Evolutionary conservation across 1,140 invertebrate species (phyloP).

Genomic region (Drosophila nannoptera): DNA sequence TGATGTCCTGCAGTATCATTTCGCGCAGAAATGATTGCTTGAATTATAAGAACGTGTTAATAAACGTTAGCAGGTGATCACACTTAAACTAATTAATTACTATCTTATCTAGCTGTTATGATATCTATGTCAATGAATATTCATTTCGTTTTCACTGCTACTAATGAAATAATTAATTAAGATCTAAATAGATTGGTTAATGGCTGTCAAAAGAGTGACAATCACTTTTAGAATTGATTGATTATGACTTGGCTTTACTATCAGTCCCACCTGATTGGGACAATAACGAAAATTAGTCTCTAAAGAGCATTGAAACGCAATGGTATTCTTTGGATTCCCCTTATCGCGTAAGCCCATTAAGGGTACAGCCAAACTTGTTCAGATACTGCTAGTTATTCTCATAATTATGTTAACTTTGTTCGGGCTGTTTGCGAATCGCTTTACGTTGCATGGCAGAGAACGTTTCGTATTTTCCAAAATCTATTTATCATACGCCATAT

Average conservation of each 20-base stretch:
- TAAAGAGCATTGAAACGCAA: constrained; percentile 10
- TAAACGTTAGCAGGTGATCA: too few species aligned
- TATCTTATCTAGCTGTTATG: too few species aligned
- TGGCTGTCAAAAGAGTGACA: too few species aligned
- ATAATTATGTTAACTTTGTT: constrained; percentile 44
- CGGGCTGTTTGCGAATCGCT: constrained; percentile 56
- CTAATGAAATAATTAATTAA: too few species aligned
- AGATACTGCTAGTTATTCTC: constrained; percentile 38
- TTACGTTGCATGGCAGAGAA: constrained; percentile 21
- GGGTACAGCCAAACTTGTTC: constrained; percentile 31
- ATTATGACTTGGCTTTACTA: too few species aligned
- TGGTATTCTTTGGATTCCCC: constrained; percentile 32
- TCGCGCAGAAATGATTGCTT: constrained; percentile 73
- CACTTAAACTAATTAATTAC: too few species aligned
- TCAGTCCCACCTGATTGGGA: too few species aligned
- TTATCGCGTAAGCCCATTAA: constrained; percentile 26
- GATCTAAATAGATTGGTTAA: too few species aligned
- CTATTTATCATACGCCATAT: constrained; percentile 47
- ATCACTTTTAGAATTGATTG: too few species aligned
- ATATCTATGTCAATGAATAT: too few species aligned
- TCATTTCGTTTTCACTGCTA: too few species aligned
- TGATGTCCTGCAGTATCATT: constrained; percentile 64
- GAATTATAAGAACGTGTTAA: not conserved
- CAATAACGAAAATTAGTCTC: constrained; percentile 4
- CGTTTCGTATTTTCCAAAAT: constrained; percentile 50